Evolutionary conservation across 2,113 vertebrate species (phyloP), one percentile per base, ranked within the genome.

Genomic region (Eudyptes chrysolophus): DNA sequence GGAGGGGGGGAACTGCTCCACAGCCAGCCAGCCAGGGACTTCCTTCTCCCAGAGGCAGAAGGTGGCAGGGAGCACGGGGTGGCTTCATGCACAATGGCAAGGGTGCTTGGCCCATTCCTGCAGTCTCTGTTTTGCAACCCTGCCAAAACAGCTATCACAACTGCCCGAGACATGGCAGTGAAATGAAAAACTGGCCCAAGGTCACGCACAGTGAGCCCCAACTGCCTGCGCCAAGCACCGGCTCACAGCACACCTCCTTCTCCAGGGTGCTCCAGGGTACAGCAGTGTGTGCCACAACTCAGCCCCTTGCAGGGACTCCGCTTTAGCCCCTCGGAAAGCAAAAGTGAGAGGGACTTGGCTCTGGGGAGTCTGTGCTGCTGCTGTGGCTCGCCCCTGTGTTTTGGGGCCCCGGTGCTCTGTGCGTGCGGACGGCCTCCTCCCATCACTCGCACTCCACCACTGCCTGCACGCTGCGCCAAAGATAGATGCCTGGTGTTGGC

Each of bases 201-300:
- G 60, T 51, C 69, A 81, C 0, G 0, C 60, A 32, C 68, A 13
- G 38, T 0, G 6, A 72, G 27, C n/a, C 61, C 30, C 27, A 10
- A 2, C 9, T 1, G 5, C 6, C 58, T 2, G 12, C 0, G 6
- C 55, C 82, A 25, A 44, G 64, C 78, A 6, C 26, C 0, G 0
- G 44, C 46, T 65, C 44, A 6, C 40, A 4, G 4, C 71, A 8
- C 0, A 14, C 3, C 38, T 49, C 61, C 66, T 65, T 54, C 61
- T 26, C 51, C 0, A 0, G 42, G 42, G 49, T 4, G 58, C 42
- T 29, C 51, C 0, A 0, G 42, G 46, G 49, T 4, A 54, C 42
- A 62, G 51, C 54, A 42, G 71, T 0, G 8, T 38, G 44, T 32
- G 48, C 51, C 0, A 0, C 0, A 1, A n/a, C 46, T n/a, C 89